Conservation (phyloP, 2,797 vertebrate genomes). For the Acanthornis magna region DNA sequence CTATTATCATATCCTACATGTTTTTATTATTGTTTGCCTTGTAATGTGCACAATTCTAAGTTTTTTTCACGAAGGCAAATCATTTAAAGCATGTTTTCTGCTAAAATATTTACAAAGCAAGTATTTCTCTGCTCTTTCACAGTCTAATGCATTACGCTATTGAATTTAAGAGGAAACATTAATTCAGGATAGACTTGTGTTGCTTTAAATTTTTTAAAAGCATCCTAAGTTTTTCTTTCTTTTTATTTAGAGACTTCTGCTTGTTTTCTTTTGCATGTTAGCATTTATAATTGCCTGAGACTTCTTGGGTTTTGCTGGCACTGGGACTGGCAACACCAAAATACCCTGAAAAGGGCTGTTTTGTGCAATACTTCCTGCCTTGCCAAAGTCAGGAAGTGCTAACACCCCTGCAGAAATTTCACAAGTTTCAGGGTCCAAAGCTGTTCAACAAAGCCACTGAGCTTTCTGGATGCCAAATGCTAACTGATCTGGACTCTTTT, state of each 20-base stretch:
- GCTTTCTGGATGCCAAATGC: not conserved
- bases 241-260: not conserved
- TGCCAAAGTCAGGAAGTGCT: conserved; percentile 40
- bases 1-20: not conserved
- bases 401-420: conserved; percentile 18
- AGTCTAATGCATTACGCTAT: not conserved
- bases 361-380: conserved; percentile 41
- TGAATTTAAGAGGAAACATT: not conserved
- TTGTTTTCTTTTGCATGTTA: not conserved
- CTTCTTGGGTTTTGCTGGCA: not conserved
- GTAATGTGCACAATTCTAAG: not conserved
- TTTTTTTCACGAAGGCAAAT: not conserved
- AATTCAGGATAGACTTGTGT: not conserved
- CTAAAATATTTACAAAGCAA: not conserved
- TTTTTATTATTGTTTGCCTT: not conserved
- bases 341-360: not conserved
- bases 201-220: not conserved
- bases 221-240: not conserved
- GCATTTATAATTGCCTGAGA: not conserved
- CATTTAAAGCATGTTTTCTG: not conserved
- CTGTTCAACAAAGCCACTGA: not conserved
- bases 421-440: conserved; percentile 20
- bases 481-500: not conserved
- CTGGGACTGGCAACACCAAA: not conserved
- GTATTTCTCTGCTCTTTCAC: not conserved